Conservation (phyloP, 1,140 invertebrate species). For the Bombus superbus region DNA sequence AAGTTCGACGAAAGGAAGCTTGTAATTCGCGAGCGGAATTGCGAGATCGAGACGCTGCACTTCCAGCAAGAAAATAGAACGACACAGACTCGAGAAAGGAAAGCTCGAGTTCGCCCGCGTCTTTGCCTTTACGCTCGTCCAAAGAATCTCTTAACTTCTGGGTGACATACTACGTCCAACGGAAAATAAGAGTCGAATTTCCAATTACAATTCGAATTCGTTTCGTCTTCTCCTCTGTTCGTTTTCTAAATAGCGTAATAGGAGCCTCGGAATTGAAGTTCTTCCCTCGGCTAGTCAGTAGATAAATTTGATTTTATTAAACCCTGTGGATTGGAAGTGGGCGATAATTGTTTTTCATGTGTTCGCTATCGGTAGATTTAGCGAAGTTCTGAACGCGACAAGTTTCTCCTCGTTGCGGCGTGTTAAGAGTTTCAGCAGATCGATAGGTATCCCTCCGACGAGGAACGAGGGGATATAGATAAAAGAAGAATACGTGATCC, state of each 20-base stretch:
- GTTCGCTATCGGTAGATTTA: neutral
- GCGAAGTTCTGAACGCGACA: neutral
- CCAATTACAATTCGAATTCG: neutral
- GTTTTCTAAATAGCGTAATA: neutral
- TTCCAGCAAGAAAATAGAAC: neutral
- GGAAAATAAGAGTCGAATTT: constrained; percentile 28
- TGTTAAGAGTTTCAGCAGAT: constrained; percentile 4
- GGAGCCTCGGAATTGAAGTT: neutral
- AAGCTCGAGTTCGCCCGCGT: neutral
- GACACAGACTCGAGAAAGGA: neutral
- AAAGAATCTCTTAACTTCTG: neutral
- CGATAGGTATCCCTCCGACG: neutral
- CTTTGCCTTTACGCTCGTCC: neutral
- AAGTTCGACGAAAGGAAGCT: neutral
- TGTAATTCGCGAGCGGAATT: neutral
- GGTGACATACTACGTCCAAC: neutral
- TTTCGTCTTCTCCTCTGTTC: too few relatives aligned
- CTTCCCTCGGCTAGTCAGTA: neutral
- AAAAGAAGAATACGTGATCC: constrained; percentile 11
- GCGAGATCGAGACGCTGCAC: too few relatives aligned
- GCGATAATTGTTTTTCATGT: neutral
- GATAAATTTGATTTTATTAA: neutral
- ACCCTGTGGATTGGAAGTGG: neutral
- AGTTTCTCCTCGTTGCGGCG: neutral
- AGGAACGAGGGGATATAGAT: neutral